Evolutionary conservation across 2,113 vertebrate species (phyloP).

Genomic region (Hemiscyllium ocellatum): DNA sequence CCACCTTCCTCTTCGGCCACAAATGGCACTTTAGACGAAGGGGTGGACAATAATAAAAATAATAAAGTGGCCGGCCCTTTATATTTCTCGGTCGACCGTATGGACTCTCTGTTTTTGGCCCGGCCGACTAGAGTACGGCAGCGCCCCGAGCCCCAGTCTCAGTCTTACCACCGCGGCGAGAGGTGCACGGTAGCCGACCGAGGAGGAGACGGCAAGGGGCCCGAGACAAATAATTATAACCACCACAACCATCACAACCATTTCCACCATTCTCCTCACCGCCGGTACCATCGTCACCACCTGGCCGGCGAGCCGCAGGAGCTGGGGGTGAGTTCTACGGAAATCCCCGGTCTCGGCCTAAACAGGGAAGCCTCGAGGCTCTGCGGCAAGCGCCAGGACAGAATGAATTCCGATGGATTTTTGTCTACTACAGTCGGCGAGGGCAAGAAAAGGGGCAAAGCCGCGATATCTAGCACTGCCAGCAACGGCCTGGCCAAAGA

Average conservation of each 20-base stretch:
- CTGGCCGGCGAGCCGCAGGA: constrained; percentile 10
- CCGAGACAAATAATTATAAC: constrained; percentile 21
- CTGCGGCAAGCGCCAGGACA: not conserved
- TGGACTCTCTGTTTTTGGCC: constrained; percentile 32
- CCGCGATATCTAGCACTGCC: not conserved
- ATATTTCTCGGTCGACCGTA: constrained; percentile 17
- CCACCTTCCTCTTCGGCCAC: not conserved
- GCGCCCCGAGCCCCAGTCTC: not conserved
- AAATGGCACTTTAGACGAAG: constrained; percentile 29
- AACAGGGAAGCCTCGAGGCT: not conserved
- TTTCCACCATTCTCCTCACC: constrained; percentile 13
- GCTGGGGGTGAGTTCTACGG: constrained; percentile 10
- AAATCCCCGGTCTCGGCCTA: constrained; percentile 9
- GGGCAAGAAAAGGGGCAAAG: not conserved
- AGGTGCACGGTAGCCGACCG: not conserved
- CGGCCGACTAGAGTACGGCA: constrained; percentile 15
- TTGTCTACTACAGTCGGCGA: not conserved
- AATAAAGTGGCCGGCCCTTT: constrained; percentile 23
- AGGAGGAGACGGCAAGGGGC: constrained; percentile 5
- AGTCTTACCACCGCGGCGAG: not conserved
- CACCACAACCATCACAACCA: constrained; percentile 24
- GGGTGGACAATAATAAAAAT: constrained; percentile 31
- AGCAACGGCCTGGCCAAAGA: constrained; percentile 9
- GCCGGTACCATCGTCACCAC: constrained; percentile 4
- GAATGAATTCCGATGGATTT: constrained; percentile 25